Percentiles rank a stretch among this genome's conserved stretches.
phyloP scores from a whole-genome alignment of 2,797 vertebrate genomes.

The Rhadinocentrus ornatus region DNA sequence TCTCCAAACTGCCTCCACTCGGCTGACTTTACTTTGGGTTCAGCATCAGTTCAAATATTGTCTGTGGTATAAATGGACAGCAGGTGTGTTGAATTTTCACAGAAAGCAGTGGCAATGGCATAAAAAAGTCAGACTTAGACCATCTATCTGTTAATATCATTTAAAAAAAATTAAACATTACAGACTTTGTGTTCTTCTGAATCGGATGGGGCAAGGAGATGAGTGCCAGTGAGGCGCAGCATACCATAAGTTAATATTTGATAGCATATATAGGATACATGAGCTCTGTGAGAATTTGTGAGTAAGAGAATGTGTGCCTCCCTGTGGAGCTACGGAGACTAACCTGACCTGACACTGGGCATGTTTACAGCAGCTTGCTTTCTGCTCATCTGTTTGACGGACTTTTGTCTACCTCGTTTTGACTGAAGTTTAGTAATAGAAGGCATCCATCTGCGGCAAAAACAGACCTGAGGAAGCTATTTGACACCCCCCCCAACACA shows the following conservation, averaged over 20 bases:
- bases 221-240: conserved; percentile 36
- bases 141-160: conserved; percentile 10
- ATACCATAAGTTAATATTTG: conserved; percentile 56
- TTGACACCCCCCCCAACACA: conserved; percentile 36
- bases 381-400: conserved; percentile 44
- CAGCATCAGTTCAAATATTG: conserved; percentile 49
- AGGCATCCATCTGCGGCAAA: conserved; percentile 58
- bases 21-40: conserved; percentile 37
- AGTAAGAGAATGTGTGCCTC: conserved; percentile 57
- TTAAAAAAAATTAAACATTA: conserved; percentile 12
- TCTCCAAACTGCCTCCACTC: conserved; percentile 12
- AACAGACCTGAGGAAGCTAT: conserved; percentile 50
- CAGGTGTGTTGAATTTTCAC: conserved; percentile 32
- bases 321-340: conserved; percentile 54
- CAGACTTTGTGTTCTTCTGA: conserved; percentile 32
- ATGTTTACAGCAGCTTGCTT: conserved; percentile 36
- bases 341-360: conserved; percentile 45
- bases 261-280: conserved; percentile 55
- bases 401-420: conserved; percentile 50
- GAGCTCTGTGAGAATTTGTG: conserved; percentile 55
- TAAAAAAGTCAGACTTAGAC: not conserved
- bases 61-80: conserved; percentile 25
- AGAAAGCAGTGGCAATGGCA: not conserved
- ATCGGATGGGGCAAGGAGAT: conserved; percentile 2
- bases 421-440: conserved; percentile 39